These are phyloP conservation scores for Cinara cedri DNA, from an alignment of 2,888 invertebrate genomes.

Conservation along the genomic window DNA sequence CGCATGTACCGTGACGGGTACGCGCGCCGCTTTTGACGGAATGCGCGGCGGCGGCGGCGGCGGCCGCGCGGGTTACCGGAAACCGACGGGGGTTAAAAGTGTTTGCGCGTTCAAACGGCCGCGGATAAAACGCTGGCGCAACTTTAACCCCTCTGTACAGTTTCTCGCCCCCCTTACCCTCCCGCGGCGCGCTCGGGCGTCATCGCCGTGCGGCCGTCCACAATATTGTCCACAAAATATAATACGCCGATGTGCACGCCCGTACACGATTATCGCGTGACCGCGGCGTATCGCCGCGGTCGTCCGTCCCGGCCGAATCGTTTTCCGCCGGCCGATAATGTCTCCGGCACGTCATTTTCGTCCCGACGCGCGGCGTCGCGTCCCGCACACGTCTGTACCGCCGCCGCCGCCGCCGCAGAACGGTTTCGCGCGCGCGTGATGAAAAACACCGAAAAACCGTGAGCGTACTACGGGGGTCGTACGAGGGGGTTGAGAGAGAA, in stretches of 20 bases:
- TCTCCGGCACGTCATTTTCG: slow-evolving; percentile 9
- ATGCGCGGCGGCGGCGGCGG: no score
- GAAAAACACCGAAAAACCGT: background rate
- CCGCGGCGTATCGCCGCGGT: no score
- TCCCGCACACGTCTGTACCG: no score
- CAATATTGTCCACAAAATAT: no score
- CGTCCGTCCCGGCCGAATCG: slow-evolving; percentile 10
- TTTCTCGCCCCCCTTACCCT: no score
- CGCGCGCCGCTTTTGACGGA: background rate
- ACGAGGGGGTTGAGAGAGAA: background rate
- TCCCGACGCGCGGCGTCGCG: background rate
- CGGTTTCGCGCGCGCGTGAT: no score
- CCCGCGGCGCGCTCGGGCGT: no score
- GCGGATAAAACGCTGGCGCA: slow-evolving; percentile 46
- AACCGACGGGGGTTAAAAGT: slow-evolving; percentile 48
- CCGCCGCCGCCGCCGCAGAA: no score
- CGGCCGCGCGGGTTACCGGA: slow-evolving; percentile 18
- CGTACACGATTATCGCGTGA: no score
- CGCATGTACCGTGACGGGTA: background rate
- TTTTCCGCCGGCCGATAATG: slow-evolving; percentile 21
- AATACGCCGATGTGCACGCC: no score
- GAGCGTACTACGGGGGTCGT: background rate
- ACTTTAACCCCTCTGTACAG: background rate
- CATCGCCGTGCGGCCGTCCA: no score
- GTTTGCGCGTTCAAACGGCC: slow-evolving; percentile 54